Evolutionary conservation across 2,113 vertebrate species (phyloP).

Genomic region (Neodon shergylaensis): DNA sequence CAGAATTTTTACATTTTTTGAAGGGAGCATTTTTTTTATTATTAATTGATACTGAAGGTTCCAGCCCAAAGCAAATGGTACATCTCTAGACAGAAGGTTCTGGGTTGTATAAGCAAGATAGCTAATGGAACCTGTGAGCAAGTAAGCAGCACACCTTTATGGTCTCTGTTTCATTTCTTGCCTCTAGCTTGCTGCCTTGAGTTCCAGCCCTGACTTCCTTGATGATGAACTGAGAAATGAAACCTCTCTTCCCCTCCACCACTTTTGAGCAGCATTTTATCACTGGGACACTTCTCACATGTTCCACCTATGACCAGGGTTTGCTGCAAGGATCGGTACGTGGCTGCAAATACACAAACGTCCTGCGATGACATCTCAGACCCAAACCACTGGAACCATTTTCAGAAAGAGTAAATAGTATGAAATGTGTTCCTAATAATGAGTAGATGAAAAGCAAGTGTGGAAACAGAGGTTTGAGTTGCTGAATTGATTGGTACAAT

Average conservation of each 20-base stretch:
- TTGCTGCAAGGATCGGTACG: background rate
- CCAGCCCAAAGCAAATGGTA: background rate
- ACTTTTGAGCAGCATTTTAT: background rate
- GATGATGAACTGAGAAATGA: no score
- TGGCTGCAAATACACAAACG: background rate
- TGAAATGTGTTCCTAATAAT: background rate
- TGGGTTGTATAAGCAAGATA: background rate
- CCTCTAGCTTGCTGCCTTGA: background rate
- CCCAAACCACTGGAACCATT: background rate
- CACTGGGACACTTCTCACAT: background rate
- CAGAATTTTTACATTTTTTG: background rate
- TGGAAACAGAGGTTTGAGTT: background rate
- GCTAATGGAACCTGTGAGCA: background rate
- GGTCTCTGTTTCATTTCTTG: background rate
- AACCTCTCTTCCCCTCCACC: background rate
- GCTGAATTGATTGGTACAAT: background rate
- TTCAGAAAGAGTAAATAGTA: background rate
- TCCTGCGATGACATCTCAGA: no score
- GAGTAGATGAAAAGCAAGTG: background rate
- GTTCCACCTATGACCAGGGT: no score
- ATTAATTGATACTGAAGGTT: background rate
- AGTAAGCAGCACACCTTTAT: background rate
- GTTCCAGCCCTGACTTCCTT: background rate
- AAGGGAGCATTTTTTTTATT: background rate
- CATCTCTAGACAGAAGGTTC: background rate